These are phyloP conservation scores for Cyprinodon variegatus DNA, from an alignment of 2,113 vertebrate species.

Conservation along the genomic window DNA sequence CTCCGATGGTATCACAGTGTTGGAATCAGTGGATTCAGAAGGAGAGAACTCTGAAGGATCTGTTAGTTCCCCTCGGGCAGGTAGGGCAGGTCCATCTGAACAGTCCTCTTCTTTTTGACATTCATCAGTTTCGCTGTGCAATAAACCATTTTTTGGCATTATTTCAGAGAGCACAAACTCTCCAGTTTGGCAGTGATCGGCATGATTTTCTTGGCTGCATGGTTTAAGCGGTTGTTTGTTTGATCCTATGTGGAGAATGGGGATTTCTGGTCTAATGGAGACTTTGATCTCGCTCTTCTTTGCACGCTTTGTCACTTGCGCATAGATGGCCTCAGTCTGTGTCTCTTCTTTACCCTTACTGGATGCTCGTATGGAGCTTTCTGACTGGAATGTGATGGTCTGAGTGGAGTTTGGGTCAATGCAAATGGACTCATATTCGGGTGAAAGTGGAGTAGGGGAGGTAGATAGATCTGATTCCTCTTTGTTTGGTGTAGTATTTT, in stretches of 20 bases:
- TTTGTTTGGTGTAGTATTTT: conserved; percentile 61
- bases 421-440: conserved; percentile 82
- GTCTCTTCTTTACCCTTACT: conserved; percentile 66
- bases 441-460: conserved; percentile 73
- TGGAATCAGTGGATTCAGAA: conserved; percentile 34
- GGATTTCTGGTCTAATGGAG: conserved; percentile 78
- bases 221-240: conserved; percentile 57
- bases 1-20: conserved; percentile 40
- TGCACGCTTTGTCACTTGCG: conserved; percentile 82
- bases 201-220: conserved; percentile 46
- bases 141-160: conserved; percentile 75
- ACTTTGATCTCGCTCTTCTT: conserved; percentile 82
- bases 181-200: conserved; percentile 56
- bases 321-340: conserved; percentile 81
- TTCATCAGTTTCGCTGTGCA: conserved; percentile 66
- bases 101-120: conserved; percentile 62
- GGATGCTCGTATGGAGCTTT: conserved; percentile 64
- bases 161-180: conserved; percentile 76
- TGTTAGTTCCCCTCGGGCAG: conserved; percentile 64
- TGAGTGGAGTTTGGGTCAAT: conserved; percentile 76
- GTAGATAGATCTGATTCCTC: conserved; percentile 58
- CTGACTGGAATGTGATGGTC: conserved; percentile 79
- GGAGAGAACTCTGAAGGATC: conserved; percentile 37
- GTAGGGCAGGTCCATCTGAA: conserved; percentile 70
- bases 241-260: conserved; percentile 79